A percentile compares a stretch with the other conserved stretches of the same genome.
Evolutionary conservation across 2,888 invertebrate genomes (phyloP).

Genomic region (Plebejus argus): DNA sequence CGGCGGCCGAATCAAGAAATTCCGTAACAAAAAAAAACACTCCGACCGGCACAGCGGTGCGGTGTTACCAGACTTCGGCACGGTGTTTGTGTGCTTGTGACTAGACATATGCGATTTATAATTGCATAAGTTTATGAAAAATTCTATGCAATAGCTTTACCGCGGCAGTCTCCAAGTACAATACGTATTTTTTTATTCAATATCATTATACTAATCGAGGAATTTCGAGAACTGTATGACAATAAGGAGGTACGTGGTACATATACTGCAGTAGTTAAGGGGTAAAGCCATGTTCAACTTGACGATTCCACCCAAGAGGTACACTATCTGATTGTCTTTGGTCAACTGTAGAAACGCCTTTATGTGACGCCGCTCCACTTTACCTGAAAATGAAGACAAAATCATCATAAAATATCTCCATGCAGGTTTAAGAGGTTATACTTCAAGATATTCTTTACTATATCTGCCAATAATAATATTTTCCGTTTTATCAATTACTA

Average conservation of each 20-base stretch:
- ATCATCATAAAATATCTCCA: neutral
- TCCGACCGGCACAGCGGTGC: neutral
- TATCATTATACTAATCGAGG: constrained; percentile 52
- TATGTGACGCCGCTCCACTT: constrained; percentile 59
- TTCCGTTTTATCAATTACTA: too few species aligned
- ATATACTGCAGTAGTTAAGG: constrained; percentile 63
- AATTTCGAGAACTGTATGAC: constrained; percentile 71
- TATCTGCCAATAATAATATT: too few species aligned
- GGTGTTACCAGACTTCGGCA: too few species aligned
- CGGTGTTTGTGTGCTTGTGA: too few species aligned
- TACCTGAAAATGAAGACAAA: constrained; percentile 51
- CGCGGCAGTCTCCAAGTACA: too few species aligned
- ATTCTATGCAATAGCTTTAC: too few species aligned
- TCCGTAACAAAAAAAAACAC: neutral
- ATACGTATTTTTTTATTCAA: too few species aligned
- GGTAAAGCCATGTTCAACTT: constrained; percentile 67
- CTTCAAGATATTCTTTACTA: too few species aligned
- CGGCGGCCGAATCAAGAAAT: neutral
- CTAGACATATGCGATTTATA: too few species aligned
- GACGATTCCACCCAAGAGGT: constrained; percentile 62
- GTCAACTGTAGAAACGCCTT: constrained; percentile 67
- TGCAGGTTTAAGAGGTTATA: too few species aligned
- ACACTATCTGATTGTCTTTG: constrained; percentile 61
- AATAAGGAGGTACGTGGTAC: constrained; percentile 68
- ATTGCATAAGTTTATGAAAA: too few species aligned